Percentiles rank a stretch among this genome's conserved stretches.
Conservation (phyloP, 2,113 vertebrate genomes). For the Ammodytes marinus region DNA sequence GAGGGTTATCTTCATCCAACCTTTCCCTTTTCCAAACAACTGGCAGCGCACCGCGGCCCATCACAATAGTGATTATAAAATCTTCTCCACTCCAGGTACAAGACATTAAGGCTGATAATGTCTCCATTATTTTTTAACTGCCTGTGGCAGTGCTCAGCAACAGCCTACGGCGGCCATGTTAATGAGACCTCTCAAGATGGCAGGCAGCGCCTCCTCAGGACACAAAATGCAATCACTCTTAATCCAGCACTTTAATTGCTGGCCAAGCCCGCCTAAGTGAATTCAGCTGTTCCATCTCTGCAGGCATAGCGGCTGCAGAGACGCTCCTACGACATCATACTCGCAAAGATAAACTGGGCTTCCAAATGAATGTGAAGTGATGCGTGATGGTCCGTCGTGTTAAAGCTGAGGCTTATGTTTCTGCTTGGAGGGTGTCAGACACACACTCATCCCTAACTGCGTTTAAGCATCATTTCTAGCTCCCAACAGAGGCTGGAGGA, state of each 20-base stretch:
- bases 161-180: slow-evolving; percentile 72
- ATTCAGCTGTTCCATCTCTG: slow-evolving; percentile 77
- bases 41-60: slow-evolving; percentile 63
- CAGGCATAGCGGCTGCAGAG: slow-evolving; percentile 56
- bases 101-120: slow-evolving; percentile 80
- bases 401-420: slow-evolving; percentile 38
- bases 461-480: slow-evolving; percentile 31
- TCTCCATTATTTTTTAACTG: slow-evolving; percentile 79
- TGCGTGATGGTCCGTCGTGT: slow-evolving; percentile 40
- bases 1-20: slow-evolving; percentile 77
- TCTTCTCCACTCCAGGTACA: slow-evolving; percentile 75
- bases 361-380: slow-evolving; percentile 62
- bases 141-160: slow-evolving; percentile 70
- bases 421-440: slow-evolving; percentile 29
- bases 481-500: slow-evolving; percentile 21
- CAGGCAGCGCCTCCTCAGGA: slow-evolving; percentile 82
- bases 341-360: slow-evolving; percentile 55
- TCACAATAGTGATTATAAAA: slow-evolving; percentile 79
- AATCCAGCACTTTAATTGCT: slow-evolving; percentile 85
- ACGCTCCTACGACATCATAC: slow-evolving; percentile 31
- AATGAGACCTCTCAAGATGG: slow-evolving; percentile 82
- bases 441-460: slow-evolving; percentile 12
- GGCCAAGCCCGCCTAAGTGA: slow-evolving; percentile 80
- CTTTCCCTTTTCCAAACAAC: slow-evolving; percentile 69
- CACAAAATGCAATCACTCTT: slow-evolving; percentile 84